Evolutionary conservation across 1,140 invertebrate genomes (phyloP), one percentile per base, ranked within the genome.

Genomic region (Lasaia peninsularis): DNA sequence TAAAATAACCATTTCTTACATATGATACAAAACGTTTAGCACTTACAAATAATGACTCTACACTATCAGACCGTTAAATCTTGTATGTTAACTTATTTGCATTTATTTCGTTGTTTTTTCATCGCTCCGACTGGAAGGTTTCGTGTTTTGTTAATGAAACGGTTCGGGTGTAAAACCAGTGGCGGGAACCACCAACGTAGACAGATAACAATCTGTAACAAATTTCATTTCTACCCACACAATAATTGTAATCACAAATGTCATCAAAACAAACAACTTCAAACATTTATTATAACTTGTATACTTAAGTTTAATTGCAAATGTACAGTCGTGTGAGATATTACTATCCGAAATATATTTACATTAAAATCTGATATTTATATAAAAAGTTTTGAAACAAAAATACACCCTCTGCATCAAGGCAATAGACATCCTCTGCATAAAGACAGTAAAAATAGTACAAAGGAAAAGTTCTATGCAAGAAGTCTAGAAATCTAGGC

Each of bases 141-240:
- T 73, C 69, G 60, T 56, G 67, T 70, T 67, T 74, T 74, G 75
- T 76, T 80, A 76, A 76, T 76, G 69, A 57, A 56, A 66, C 49
- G 60, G 65, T 65, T 69, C 70, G 66, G 63, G 53, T 60, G 78
- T 80, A 85, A 79, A 81, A 83, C 80, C 75, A 75, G 81, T 86
- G 83, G 83, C 73, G n/a, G 20, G 50, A 63, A 50, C 72, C 70
- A 78, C 67, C 74, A 71, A 75, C 67, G 75, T 65, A 62, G 71
- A 58, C 7, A 37, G 65, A 67, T 75, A 65, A 75, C 37, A 44
- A 44, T 44, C 37, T 44, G 37, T 44, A 44, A 44, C 37, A 44
- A 44, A 44, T 44, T 44, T 44, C 37, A 44, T 44, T 44, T 44
- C 37, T 16, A 44, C 37, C 37, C 18, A 44, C 37, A 69, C 70